Evolutionary conservation across 2,113 vertebrate genomes (phyloP).

Genomic region (Tautogolabrus adspersus): DNA sequence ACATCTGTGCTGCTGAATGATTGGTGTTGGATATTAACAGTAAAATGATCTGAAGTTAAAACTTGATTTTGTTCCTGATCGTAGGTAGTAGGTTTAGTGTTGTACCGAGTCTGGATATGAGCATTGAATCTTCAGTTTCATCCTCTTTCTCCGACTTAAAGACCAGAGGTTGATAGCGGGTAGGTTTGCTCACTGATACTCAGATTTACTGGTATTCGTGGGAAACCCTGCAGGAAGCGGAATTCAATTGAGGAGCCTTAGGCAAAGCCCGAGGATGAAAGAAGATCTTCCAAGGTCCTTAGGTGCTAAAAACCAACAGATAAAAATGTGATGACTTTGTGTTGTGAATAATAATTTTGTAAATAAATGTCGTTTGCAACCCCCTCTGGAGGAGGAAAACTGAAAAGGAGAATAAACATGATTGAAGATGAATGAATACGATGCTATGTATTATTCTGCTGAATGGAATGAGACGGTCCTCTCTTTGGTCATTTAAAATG

Average conservation of each 20-base stretch:
- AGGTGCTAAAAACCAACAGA: constrained; percentile 23
- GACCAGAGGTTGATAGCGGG: neutral
- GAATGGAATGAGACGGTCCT: constrained; percentile 45
- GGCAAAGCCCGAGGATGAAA: constrained; percentile 47
- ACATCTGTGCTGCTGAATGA: neutral
- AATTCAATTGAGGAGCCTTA: constrained; percentile 17
- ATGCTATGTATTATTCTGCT: constrained; percentile 42
- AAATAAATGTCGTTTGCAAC: constrained; percentile 17
- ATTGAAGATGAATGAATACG: constrained; percentile 54
- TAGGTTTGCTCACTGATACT: neutral
- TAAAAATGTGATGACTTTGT: constrained; percentile 11
- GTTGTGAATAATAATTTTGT: constrained; percentile 40
- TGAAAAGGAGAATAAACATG: constrained; percentile 47
- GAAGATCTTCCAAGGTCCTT: constrained; percentile 11
- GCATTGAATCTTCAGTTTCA: neutral
- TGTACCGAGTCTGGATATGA: neutral
- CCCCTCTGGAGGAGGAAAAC: constrained; percentile 35
- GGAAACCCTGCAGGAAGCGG: constrained; percentile 45
- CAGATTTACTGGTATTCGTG: constrained; percentile 5
- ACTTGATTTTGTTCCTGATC: neutral
- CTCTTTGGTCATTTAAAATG: constrained; percentile 54
- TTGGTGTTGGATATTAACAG: neutral
- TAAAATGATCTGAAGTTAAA: neutral
- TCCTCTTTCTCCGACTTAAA: neutral
- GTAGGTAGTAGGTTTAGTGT: neutral